Evolutionary conservation across 2,113 vertebrate species (phyloP).

Genomic region (Eublepharis macularius): DNA sequence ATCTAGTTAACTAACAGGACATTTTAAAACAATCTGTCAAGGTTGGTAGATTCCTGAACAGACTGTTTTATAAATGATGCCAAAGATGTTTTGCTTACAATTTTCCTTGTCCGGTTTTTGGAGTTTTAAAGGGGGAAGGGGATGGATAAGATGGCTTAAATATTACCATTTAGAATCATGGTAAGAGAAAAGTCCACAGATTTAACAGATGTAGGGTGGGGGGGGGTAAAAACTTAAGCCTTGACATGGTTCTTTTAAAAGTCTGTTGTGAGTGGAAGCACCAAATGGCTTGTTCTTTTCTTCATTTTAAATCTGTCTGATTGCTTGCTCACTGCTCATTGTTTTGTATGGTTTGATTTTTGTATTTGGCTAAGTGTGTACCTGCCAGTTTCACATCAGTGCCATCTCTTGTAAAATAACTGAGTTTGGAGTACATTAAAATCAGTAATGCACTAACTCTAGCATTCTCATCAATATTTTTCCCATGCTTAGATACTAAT

Average conservation of each 20-base stretch:
- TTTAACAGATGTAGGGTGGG: not conserved
- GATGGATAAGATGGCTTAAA: not conserved
- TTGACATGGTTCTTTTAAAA: conserved; percentile 49
- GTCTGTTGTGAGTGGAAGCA: conserved; percentile 17
- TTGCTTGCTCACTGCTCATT: conserved; percentile 53
- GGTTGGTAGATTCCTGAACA: conserved; percentile 25
- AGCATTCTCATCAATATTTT: not conserved
- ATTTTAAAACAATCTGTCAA: conserved; percentile 46
- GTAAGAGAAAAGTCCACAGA: rapidly evolving
- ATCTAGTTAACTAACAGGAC: conserved; percentile 10
- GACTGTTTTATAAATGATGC: not conserved
- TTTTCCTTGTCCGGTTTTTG: not conserved
- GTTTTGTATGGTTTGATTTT: conserved; percentile 24
- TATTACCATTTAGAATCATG: not conserved
- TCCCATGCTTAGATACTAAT: conserved; percentile 9
- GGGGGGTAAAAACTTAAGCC: not conserved
- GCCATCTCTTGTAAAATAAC: conserved; percentile 21
- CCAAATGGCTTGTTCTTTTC: not conserved
- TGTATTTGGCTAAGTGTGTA: conserved; percentile 44
- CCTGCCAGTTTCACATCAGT: conserved; percentile 29
- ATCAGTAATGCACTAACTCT: not conserved
- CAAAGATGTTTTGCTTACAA: not conserved
- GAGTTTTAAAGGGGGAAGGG: not conserved
- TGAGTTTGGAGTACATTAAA: conserved; percentile 3
- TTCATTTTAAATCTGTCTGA: not conserved